These are phyloP conservation scores for Gryllus bimaculatus DNA, from an alignment of 1,140 invertebrate species.

Conservation along the genomic window DNA sequence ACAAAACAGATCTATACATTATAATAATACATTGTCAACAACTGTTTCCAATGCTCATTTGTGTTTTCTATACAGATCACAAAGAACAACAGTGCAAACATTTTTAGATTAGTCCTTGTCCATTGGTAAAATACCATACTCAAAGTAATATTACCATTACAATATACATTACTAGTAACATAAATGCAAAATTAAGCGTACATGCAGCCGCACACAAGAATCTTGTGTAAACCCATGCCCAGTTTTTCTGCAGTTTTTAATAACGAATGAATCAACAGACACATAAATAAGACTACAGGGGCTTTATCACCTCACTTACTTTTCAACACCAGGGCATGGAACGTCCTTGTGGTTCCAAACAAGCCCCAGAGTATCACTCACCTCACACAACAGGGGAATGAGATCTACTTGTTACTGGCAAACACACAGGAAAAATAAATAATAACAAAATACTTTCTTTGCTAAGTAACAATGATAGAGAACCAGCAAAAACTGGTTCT, in stretches of 20 bases:
- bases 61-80: constrained; percentile 15
- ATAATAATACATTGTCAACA: constrained; percentile 15
- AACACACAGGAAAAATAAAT: constrained; percentile 13
- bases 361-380: not conserved
- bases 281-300: not conserved
- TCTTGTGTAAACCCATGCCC: constrained; percentile 21
- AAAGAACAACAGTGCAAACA: constrained; percentile 18
- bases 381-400: not conserved
- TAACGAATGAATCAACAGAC: not conserved
- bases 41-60: constrained; percentile 12
- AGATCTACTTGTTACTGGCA: constrained; percentile 15
- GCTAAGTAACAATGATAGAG: constrained; percentile 14
- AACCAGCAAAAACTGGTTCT: constrained; percentile 9
- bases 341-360: not conserved
- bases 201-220: constrained; percentile 12
- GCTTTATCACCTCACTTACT: not conserved
- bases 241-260: constrained; percentile 12
- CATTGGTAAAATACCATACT: constrained; percentile 34
- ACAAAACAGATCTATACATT: constrained; percentile 18
- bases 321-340: constrained; percentile 1
- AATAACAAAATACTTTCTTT: constrained; percentile 15
- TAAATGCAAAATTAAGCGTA: constrained; percentile 22
- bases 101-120: constrained; percentile 9
- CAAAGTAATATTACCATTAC: constrained; percentile 34
- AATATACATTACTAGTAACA: constrained; percentile 25